Evolutionary conservation across 2,113 vertebrate species (phyloP).

Genomic region (Python bivittatus): DNA sequence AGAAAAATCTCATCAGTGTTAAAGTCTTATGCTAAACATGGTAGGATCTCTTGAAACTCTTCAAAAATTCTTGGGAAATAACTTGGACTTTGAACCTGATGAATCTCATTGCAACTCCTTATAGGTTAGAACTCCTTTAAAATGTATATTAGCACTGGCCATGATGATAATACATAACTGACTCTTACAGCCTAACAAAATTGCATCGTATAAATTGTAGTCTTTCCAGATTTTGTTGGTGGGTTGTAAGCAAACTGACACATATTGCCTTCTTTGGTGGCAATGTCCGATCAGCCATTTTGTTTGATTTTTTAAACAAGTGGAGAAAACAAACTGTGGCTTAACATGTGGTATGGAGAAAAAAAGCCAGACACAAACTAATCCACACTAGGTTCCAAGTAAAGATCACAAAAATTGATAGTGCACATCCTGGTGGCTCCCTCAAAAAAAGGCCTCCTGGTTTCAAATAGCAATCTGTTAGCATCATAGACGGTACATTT

Average conservation of each 20-base stretch:
- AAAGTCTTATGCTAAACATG: background rate
- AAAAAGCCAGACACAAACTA: background rate
- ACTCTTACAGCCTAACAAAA: background rate
- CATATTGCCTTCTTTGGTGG: background rate
- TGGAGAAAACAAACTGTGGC: background rate
- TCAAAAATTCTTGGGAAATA: background rate
- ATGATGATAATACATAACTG: background rate
- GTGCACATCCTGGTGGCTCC: background rate
- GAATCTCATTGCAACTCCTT: background rate
- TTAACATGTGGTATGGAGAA: background rate
- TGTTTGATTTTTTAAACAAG: background rate
- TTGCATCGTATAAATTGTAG: background rate
- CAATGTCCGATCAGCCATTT: background rate
- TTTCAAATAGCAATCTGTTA: background rate
- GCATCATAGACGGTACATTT: background rate
- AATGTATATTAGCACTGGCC: background rate
- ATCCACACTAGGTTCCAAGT: background rate
- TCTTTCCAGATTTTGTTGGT: background rate
- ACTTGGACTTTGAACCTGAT: background rate
- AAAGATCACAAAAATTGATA: background rate
- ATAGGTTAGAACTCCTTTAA: background rate
- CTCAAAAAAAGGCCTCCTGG: background rate
- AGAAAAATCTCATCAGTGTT: background rate
- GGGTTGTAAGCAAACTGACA: background rate
- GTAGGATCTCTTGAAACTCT: background rate